A percentile compares a stretch with the other conserved stretches of the same genome.
Conservation (phyloP, 2,113 vertebrate species). For the Geothlypis trichas region DNA sequence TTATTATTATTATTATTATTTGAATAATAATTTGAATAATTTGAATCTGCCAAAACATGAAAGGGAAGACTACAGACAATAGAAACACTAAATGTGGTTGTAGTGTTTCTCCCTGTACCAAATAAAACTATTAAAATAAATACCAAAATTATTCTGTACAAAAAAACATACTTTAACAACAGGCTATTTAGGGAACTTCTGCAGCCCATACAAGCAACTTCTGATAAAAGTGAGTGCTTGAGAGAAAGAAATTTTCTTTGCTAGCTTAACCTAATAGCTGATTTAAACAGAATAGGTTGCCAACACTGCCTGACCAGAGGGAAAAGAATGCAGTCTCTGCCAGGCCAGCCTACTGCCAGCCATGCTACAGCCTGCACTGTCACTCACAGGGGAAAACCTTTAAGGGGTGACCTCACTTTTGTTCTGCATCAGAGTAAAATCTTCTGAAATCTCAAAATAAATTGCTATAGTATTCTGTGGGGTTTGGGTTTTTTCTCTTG, state of each 20-base stretch:
- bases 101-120: not conserved
- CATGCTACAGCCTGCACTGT: not conserved
- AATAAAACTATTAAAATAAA: not conserved
- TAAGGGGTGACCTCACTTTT: not conserved
- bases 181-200: not conserved
- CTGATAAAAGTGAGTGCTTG: not conserved
- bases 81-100: not conserved
- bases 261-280: not conserved
- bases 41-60: not conserved
- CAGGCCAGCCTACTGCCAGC: not conserved
- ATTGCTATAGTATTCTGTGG: not conserved
- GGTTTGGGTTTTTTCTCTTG: not conserved
- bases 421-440: not conserved
- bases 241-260: not conserved
- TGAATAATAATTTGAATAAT: no score
- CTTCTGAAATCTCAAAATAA: not conserved
- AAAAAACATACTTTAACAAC: not conserved
- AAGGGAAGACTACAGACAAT: not conserved
- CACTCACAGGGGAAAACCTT: not conserved
- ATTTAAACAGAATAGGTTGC: not conserved
- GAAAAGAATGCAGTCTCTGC: not conserved
- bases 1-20: no score
- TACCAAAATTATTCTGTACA: not conserved
- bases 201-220: not conserved
- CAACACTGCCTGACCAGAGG: not conserved